Percentiles rank a stretch among this genome's conserved stretches.
Evolutionary conservation across 2,888 invertebrate species (phyloP).

Genomic region (Odontocerum albicorne): DNA sequence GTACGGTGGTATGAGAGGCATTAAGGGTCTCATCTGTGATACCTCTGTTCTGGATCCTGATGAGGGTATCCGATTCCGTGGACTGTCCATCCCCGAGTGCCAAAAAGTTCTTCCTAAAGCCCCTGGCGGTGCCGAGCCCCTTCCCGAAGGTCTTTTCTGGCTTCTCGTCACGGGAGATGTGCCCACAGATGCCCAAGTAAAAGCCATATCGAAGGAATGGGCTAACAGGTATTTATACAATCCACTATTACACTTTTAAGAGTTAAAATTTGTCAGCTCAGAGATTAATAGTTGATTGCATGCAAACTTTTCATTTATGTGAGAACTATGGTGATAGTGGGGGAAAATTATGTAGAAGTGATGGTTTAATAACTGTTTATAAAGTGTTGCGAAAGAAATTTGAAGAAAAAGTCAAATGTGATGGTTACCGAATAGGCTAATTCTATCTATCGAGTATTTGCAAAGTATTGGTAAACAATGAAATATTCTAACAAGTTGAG

Average conservation of each 20-base stretch:
- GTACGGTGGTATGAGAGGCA: constrained; percentile 96
- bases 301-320: too few relatives aligned
- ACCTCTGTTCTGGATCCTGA: constrained; percentile 95
- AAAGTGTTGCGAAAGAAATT: too few relatives aligned
- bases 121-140: constrained; percentile 67
- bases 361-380: too few relatives aligned
- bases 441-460: too few relatives aligned
- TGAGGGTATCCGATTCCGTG: constrained; percentile 94
- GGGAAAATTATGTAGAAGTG: too few relatives aligned
- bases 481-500: too few relatives aligned
- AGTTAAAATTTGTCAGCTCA: too few relatives aligned
- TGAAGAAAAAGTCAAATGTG: too few relatives aligned
- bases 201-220: constrained; percentile 79
- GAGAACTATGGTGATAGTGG: too few relatives aligned
- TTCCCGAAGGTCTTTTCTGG: constrained; percentile 82
- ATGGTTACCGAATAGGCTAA: too few relatives aligned
- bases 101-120: constrained; percentile 72
- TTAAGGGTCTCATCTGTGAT: constrained; percentile 92
- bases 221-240: constrained; percentile 54
- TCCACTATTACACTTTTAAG: too few relatives aligned
- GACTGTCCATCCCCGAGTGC: constrained; percentile 85
- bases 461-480: too few relatives aligned
- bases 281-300: background rate
- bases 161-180: constrained; percentile 74
- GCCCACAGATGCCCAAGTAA: constrained; percentile 70